phyloP scores from a whole-genome alignment of 35 echinoderm and acorn worm genomes.

The Acanthaster planci region DNA sequence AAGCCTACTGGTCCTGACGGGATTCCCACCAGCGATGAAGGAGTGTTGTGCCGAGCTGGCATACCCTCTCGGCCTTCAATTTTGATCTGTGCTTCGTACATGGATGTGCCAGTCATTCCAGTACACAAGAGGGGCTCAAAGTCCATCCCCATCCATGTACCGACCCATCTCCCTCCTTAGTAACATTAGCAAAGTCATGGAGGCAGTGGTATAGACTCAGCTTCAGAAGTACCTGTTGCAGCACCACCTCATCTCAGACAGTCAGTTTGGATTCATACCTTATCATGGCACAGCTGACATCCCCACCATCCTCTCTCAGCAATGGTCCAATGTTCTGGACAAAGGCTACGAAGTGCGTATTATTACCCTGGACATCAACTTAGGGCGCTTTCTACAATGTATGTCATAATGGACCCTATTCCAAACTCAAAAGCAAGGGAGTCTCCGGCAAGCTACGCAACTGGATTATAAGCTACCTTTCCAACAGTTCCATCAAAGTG shows the following conservation, averaged over 20 bases:
- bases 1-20: too few species aligned
- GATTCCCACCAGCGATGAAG: too few species aligned
- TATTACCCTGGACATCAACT: neutral
- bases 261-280: conserved; percentile 65
- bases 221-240: conserved; percentile 39
- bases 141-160: conserved; percentile 44
- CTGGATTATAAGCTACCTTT: conserved; percentile 43
- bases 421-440: too few species aligned
- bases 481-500: conserved; percentile 30
- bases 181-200: conserved; percentile 54
- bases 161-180: conserved; percentile 62
- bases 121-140: conserved; percentile 54
- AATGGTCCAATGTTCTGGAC: neutral
- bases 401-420: too few species aligned
- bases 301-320: conserved; percentile 24
- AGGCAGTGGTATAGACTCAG: conserved; percentile 38
- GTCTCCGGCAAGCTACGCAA: neutral
- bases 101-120: too few species aligned
- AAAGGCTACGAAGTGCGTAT: conserved; percentile 16
- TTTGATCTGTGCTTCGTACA: too few species aligned
- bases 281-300: conserved; percentile 51
- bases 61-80: too few species aligned
- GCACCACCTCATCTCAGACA: conserved; percentile 38
- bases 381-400: too few species aligned
- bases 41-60: too few species aligned